These are phyloP conservation scores for Lacerta bilineata DNA, from an alignment of 2,797 vertebrate genomes.

Conservation along the genomic window DNA sequence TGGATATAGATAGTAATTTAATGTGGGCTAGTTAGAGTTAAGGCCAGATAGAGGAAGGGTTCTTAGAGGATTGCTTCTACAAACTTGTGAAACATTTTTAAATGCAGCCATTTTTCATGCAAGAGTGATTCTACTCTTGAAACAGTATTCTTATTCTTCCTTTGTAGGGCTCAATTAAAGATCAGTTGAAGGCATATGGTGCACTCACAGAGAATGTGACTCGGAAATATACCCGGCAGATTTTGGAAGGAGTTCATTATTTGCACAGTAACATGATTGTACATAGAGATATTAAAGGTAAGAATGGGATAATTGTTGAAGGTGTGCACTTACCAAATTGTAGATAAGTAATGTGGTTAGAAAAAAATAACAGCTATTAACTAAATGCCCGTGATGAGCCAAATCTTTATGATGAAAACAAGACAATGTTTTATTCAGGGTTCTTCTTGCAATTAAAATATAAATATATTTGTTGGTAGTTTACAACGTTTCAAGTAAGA, in stretches of 20 bases:
- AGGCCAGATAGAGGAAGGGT: background rate
- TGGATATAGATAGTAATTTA: background rate
- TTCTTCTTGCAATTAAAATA: background rate
- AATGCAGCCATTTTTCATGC: background rate
- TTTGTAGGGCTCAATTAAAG: slow-evolving; percentile 96
- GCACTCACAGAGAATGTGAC: slow-evolving; percentile 98
- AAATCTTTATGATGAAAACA: background rate
- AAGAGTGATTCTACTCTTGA: background rate
- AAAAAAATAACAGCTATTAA: background rate
- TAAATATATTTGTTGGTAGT: background rate
- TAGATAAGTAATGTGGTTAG: background rate
- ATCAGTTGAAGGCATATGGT: slow-evolving; percentile 97
- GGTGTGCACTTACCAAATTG: background rate
- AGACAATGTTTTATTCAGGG: background rate
- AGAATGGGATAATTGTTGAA: slow-evolving; percentile 31
- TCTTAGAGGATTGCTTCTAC: background rate
- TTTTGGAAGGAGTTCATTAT: slow-evolving; percentile 97
- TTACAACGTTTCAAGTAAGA: background rate
- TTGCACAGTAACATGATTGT: slow-evolving; percentile 99
- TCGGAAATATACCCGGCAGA: slow-evolving; percentile 96
- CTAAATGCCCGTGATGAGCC: background rate
- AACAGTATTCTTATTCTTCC: slow-evolving; percentile 28
- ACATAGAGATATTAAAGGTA: slow-evolving; percentile 99
- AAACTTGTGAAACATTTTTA: background rate
- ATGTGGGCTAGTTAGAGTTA: background rate